Base-by-base conservation (phyloP, 2,888 invertebrate species). In the Tenthredo livida region DNA sequence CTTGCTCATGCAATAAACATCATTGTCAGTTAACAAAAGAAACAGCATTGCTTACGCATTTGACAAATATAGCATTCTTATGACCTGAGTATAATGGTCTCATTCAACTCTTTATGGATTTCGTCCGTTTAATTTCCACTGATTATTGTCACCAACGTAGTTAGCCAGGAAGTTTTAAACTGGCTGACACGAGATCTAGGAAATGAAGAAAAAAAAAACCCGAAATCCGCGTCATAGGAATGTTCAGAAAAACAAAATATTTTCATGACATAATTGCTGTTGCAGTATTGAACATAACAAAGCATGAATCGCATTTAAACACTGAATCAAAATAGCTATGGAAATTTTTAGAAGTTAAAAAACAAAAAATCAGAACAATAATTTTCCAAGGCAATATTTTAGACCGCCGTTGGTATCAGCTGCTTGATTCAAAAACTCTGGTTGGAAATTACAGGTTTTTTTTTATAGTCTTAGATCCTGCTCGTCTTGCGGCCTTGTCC, bases 1-100 rank as follows among this genome's bases (percentile, higher is more conserved):
- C 83, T 12, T 37, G n/a, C 67, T 83, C 83, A 83, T 83, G 83
- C 9, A 83, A 83, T 83, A 83, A 83, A 83, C 43, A 83, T 83
- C 3, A 33, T n/a, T 29, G 40, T n/a, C 47, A n/a, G 21, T 15
- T n/a, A 21, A 67, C 70, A 29, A 37, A 83, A 70, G 33, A 83
- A 50, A n/a, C 40, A 21, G 17, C 21, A 10, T 21, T 80, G 80
- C 80, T 65, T 80, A 80, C 80, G 80, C 43, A 80, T 12, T 54
- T 54, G 7, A n/a, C 54, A 54, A 75, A 75, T 75, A 75, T 50
- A 47, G 21, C 75, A 25, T 47, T 47, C 47, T n/a, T 33, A 50
- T 54, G 54, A 29, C 25, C 54, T 10, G 73, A 25, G 50, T 47
- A 33, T 50, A 54, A 61, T 61, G 17, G 29, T n/a, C 10, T 33